Percentiles rank a stretch among this genome's conserved stretches.
phyloP scores from a whole-genome alignment of 53 echinoderm and acorn worm genomes.

The Luidia sarsii region DNA sequence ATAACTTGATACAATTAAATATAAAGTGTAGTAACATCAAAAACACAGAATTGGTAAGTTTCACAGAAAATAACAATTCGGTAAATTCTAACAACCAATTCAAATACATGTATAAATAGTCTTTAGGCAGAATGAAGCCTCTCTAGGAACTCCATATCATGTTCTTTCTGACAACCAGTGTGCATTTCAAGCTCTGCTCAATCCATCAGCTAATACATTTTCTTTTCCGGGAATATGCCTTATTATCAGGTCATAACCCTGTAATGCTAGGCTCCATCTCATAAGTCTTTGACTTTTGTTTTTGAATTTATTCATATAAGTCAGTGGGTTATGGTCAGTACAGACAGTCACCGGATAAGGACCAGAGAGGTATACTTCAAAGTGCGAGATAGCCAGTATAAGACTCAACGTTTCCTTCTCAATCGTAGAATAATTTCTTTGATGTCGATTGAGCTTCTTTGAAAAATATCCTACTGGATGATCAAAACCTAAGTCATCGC shows the following conservation, averaged over 20 bases:
- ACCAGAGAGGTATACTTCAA: too few relatives aligned
- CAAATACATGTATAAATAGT: too few relatives aligned
- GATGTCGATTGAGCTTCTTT: neutral
- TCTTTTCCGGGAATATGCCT: neutral
- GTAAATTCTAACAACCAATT: too few relatives aligned
- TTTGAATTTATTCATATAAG: neutral
- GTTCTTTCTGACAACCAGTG: too few relatives aligned
- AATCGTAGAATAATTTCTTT: neutral
- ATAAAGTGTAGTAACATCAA: too few relatives aligned
- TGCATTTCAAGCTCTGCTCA: neutral
- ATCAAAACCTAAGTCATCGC: neutral
- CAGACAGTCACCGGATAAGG: neutral
- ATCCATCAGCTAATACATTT: neutral
- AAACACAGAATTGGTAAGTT: too few relatives aligned
- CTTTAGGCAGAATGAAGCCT: too few relatives aligned
- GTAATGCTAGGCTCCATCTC: neutral
- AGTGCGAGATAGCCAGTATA: neutral
- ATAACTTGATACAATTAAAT: too few relatives aligned
- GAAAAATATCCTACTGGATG: neutral
- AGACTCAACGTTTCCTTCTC: constrained; percentile 3
- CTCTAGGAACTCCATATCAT: too few relatives aligned
- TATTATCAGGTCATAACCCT: neutral
- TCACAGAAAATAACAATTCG: too few relatives aligned
- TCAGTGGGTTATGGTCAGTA: neutral
- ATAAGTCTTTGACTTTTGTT: neutral